Percentiles rank a stretch among this genome's conserved stretches.
Conservation (phyloP, 2,888 invertebrate genomes). For the Busseola fusca region DNA sequence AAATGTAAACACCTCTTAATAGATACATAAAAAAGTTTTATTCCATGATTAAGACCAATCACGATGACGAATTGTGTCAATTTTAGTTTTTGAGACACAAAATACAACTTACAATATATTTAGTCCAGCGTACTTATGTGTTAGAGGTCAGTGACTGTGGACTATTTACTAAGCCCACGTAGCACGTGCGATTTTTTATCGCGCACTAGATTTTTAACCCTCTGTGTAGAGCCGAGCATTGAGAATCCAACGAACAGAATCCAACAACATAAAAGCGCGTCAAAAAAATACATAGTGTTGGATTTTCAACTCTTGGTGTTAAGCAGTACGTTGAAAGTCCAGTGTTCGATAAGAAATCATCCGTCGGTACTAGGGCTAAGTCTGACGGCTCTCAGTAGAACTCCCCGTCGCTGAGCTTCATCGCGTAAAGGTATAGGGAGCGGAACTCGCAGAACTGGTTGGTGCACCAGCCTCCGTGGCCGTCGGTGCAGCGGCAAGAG, state of each 20-base stretch:
- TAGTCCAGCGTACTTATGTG: too few relatives aligned
- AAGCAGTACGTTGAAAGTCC: background rate
- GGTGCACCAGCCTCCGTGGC: constrained; percentile 84
- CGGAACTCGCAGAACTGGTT: constrained; percentile 85
- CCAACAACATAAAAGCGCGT: too few relatives aligned
- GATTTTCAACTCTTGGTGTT: background rate
- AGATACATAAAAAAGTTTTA: too few relatives aligned
- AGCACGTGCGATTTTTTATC: background rate
- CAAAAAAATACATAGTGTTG: too few relatives aligned
- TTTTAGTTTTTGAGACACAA: too few relatives aligned
- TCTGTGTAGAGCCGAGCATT: background rate
- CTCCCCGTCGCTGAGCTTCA: constrained; percentile 83
- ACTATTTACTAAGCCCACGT: background rate
- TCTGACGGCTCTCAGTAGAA: constrained; percentile 70
- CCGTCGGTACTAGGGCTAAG: background rate
- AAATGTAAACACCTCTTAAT: too few relatives aligned
- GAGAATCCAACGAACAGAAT: background rate
- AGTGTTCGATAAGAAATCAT: background rate
- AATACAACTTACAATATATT: too few relatives aligned
- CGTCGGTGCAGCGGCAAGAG: constrained; percentile 85
- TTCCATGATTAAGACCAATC: too few relatives aligned
- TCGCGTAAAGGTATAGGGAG: constrained; percentile 82
- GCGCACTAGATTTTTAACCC: background rate
- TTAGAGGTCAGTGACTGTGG: background rate
- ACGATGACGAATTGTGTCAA: too few relatives aligned